Evolutionary conservation across 2,797 vertebrate genomes (phyloP).

Genomic region (Sebastes nivosus): DNA sequence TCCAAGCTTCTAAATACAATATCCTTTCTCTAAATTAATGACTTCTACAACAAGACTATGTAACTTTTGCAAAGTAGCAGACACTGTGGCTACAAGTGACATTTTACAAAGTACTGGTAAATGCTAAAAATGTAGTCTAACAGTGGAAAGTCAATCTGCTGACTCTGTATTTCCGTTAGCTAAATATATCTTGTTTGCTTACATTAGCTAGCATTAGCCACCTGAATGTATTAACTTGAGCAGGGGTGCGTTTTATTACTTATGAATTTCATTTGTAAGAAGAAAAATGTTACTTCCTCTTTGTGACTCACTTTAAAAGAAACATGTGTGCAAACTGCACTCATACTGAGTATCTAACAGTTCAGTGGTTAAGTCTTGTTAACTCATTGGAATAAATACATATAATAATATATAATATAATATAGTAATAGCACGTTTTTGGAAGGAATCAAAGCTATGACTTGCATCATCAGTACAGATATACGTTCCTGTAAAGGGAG

Average conservation of each 20-base stretch:
- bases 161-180: no score
- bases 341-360: background rate
- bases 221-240: background rate
- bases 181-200: background rate
- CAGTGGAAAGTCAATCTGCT: background rate
- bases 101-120: background rate
- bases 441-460: background rate
- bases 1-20: background rate
- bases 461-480: background rate
- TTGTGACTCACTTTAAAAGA: background rate
- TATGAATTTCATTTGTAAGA: no score
- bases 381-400: background rate
- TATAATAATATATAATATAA: no score
- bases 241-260: no score
- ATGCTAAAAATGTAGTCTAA: background rate
- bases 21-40: background rate
- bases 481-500: background rate
- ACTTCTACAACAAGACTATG: background rate
- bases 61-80: background rate
- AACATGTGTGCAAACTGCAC: background rate
- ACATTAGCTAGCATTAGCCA: background rate
- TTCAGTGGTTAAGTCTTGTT: background rate
- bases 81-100: background rate
- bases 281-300: background rate
- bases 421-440: background rate